Percentiles rank a stretch among this genome's conserved stretches.
These are phyloP conservation scores for Microtus pennsylvanicus DNA, from an alignment of 2,113 vertebrate genomes.

Conservation along the genomic window DNA sequence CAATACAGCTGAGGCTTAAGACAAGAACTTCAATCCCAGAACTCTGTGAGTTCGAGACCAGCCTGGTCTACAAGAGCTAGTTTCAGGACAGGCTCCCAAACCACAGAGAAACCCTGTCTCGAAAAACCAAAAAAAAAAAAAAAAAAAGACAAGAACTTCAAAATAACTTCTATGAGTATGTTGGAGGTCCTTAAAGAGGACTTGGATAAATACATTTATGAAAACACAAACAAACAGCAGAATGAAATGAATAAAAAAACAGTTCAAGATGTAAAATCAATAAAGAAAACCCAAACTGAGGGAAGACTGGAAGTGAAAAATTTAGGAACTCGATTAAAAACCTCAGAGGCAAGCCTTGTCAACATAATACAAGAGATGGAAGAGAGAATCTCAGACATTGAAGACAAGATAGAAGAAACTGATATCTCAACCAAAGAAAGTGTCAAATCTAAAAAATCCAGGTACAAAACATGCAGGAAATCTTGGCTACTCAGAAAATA, in stretches of 20 bases:
- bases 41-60: no score
- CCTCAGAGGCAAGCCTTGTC: neutral
- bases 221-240: neutral
- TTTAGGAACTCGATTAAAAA: neutral
- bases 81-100: no score
- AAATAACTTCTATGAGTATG: neutral
- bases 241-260: neutral
- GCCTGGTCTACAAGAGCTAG: no score
- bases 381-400: neutral
- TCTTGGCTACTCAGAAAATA: neutral
- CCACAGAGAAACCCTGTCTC: no score
- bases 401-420: neutral
- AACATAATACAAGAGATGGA: neutral
- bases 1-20: neutral
- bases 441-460: neutral
- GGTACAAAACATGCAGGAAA: neutral
- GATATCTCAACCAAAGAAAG: neutral
- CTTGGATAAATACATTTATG: neutral
- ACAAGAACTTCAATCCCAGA: neutral
- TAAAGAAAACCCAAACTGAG: neutral
- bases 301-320: neutral
- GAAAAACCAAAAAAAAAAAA: no score
- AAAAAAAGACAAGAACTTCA: no score
- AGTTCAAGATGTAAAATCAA: neutral
- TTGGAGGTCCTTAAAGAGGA: neutral